These are phyloP conservation scores for Sinella curviseta DNA, from an alignment of 1,140 invertebrate genomes.

Conservation along the genomic window DNA sequence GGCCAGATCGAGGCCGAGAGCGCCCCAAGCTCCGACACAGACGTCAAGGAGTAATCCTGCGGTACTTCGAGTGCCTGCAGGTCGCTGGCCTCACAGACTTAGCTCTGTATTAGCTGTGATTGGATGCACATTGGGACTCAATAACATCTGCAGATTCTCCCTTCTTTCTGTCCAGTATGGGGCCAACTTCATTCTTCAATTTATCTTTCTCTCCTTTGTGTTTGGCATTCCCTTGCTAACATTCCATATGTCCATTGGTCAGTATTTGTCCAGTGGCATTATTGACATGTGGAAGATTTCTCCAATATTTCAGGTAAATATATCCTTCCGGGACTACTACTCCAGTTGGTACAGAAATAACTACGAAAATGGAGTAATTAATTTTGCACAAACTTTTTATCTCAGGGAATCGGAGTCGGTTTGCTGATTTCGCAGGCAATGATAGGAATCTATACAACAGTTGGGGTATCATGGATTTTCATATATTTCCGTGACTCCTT, in stretches of 20 bases:
- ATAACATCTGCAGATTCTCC: constrained; percentile 85
- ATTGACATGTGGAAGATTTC: constrained; percentile 92
- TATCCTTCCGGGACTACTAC: neutral
- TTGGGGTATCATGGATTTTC: constrained; percentile 85
- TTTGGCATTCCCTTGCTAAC: constrained; percentile 84
- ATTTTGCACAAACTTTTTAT: constrained; percentile 30
- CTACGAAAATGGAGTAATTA: neutral
- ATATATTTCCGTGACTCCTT: constrained; percentile 86
- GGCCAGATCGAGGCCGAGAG: constrained; percentile 3
- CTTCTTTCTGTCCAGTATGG: constrained; percentile 84
- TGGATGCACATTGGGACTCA: constrained; percentile 80
- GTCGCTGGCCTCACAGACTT: constrained; percentile 75
- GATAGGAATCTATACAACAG: constrained; percentile 80
- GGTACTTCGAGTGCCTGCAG: constrained; percentile 51
- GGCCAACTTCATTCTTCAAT: constrained; percentile 85
- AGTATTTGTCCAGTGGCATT: constrained; percentile 77
- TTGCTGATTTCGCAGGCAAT: constrained; percentile 75
- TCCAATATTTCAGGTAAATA: constrained; percentile 72
- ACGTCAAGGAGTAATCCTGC: neutral
- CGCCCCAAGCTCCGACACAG: constrained; percentile 9
- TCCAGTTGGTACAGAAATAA: neutral
- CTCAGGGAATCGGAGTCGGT: constrained; percentile 76
- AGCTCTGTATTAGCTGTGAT: constrained; percentile 78
- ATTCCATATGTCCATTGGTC: constrained; percentile 79
- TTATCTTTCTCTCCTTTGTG: constrained; percentile 76